These are phyloP conservation scores for Nomia melanderi DNA, from an alignment of 1,140 invertebrate species.

Conservation along the genomic window DNA sequence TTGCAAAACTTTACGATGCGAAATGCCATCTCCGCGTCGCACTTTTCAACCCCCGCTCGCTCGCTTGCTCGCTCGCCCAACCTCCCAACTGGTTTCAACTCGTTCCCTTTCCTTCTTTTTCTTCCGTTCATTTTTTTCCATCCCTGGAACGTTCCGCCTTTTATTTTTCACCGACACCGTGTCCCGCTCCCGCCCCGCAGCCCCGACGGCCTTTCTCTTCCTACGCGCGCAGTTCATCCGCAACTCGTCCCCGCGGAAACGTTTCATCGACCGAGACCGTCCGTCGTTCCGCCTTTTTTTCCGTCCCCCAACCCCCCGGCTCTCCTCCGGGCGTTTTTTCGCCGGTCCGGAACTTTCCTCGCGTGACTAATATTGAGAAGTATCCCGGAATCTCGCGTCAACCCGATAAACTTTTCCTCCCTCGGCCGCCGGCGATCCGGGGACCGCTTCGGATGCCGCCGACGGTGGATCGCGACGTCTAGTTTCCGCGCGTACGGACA, in stretches of 20 bases:
- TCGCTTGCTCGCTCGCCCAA: not conserved
- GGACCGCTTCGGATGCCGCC: not conserved
- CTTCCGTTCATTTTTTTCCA: too few relatives aligned
- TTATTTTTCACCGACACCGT: conserved; percentile 31
- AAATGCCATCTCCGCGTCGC: conserved; percentile 68
- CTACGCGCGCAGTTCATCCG: conserved; percentile 60
- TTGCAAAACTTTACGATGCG: conserved; percentile 73
- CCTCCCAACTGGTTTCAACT: not conserved
- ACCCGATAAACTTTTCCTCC: conserved; percentile 26
- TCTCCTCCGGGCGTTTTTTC: conserved; percentile 54
- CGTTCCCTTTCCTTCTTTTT: conserved; percentile 20
- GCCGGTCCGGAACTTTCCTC: conserved; percentile 55
- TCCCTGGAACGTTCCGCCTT: conserved; percentile 38
- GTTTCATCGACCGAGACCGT: conserved; percentile 76
- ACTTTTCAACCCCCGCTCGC: conserved; percentile 39
- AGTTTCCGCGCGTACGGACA: too few relatives aligned
- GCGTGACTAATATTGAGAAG: conserved; percentile 58
- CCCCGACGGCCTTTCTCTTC: conserved; percentile 29
- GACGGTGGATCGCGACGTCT: not conserved
- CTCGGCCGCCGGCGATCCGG: too few relatives aligned
- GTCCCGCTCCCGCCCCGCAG: conserved; percentile 6
- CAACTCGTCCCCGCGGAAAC: conserved; percentile 72
- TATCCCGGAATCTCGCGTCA: conserved; percentile 34
- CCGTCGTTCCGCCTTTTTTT: conserved; percentile 51
- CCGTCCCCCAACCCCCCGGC: conserved; percentile 6